Evolutionary conservation across 2,888 invertebrate genomes (phyloP), one percentile per base, ranked within the genome.

Genomic region (Cryptocheilus praepositus): DNA sequence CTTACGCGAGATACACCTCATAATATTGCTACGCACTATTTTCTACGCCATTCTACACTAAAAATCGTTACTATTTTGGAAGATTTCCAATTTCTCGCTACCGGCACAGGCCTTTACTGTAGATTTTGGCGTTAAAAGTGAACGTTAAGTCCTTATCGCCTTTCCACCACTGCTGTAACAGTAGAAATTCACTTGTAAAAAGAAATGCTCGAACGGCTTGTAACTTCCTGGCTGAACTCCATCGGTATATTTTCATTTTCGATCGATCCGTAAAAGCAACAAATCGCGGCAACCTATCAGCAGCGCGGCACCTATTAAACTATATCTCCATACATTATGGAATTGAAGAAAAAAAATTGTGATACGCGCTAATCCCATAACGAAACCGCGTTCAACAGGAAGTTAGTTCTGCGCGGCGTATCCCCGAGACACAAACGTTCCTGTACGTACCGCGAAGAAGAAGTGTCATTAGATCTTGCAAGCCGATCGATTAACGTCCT

Each of bases 401-500:
- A 73, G 73, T 54, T 67, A 73, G 73, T 54, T 67, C 67, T 18
- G 63, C 36, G n/a, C 59, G 43, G 53, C 56, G 56, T 58, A 58
- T 57, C 45, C 49, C 49, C 58, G 44, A 53, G 64, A 54, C 63
- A 44, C 11, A 49, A 21, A 19, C 55, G 64, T 75, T 25, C 3
- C 25, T 25, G 5, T 25, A 25, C 5, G 5, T 7, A 36, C 13
- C 36, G 36, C 13, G 13, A 36, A 1, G 36, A 36, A 70, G 72
- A 79, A 79, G 79, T 62, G 71, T 69, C 74, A 79, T 77, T 71
- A 67, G 69, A 79, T 74, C 70, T 67, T 67, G 72, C 67, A 74
- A 77, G 69, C 77, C 75, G 78, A 79, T 76, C 70, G 76, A 80
- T 79, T 76, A 75, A 73, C 79, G 80, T 70, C 55, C 53, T 19